phyloP scores from a whole-genome alignment of 2,797 vertebrate genomes.

The Decapterus maruadsi region DNA sequence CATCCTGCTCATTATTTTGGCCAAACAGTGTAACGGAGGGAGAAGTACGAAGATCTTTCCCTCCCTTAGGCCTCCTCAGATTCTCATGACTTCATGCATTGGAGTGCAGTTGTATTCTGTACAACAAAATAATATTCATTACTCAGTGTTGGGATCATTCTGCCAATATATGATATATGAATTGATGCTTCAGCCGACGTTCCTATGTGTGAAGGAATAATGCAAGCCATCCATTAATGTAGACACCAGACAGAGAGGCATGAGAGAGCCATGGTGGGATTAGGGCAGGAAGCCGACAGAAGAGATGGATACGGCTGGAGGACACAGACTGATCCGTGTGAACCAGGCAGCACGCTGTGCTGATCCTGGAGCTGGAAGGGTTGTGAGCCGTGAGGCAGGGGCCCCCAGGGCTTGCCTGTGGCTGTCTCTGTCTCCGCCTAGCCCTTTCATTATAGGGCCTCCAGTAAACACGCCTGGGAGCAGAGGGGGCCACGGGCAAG shows the following conservation, averaged over 20 bases:
- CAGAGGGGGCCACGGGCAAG: constrained; percentile 60
- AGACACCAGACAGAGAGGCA: constrained; percentile 60
- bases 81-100: constrained; percentile 57
- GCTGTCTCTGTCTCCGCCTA: constrained; percentile 77
- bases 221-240: constrained; percentile 61
- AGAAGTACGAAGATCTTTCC: constrained; percentile 18
- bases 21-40: constrained; percentile 66
- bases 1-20: constrained; percentile 84
- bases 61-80: constrained; percentile 48
- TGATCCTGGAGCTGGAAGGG: constrained; percentile 80
- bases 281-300: constrained; percentile 74
- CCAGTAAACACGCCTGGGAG: constrained; percentile 77
- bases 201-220: constrained; percentile 47
- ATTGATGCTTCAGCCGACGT: constrained; percentile 35
- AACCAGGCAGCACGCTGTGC: constrained; percentile 78
- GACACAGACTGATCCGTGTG: constrained; percentile 81
- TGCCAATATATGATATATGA: constrained; percentile 33
- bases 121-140: constrained; percentile 35
- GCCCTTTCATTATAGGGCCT: constrained; percentile 84
- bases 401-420: constrained; percentile 81
- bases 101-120: constrained; percentile 37
- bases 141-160: constrained; percentile 31
- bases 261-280: constrained; percentile 75
- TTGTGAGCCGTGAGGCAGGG: constrained; percentile 74
- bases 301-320: constrained; percentile 80